Base-by-base conservation (phyloP, 64 coral and sea anemone species). In the Hydrozoanthus tunicans region DNA sequence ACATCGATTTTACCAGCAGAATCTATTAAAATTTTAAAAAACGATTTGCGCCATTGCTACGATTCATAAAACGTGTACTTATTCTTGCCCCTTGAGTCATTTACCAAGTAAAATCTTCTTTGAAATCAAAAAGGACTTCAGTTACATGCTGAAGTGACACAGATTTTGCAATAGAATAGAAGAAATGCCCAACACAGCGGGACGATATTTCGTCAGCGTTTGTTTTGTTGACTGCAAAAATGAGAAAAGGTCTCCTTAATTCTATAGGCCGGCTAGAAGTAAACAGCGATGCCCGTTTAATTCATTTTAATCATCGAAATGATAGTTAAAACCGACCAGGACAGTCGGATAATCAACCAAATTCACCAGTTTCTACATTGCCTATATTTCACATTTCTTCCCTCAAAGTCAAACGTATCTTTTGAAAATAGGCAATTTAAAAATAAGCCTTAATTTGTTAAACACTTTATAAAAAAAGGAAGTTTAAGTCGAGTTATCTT, bases 21-120 rank as follows among this genome's bases (percentile, higher is more conserved):
- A 82, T 63, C 55, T 52, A 85, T 85, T 85, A 85, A 85, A 85
- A 53, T 70, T 85, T 69, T 17, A 14, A 69, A 85, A 85, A 68
- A 58, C 32, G 51, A 85, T 56, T 85, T 64, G 32, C 43, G 32
- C 32, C 32, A 43, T 43, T 54, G 62, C 23, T 17, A 56, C 17
- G 67, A 8, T 85, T 2, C 15, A 6, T 54, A 65, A 53, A 70
- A 55, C 6, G 55, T 13, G 81, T 70, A 85, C 52, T 85, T 83
- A 25, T 65, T 63, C 62, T 51, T 69, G 10, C 81, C 17, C 11
- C 12, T 53, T 13, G 13, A 83, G 65, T 83, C 9, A 32, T 68
- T 17, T 66, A 69, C 61, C 52, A 67, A 54, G 56, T 68, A 14
- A 67, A 67, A 67, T 65, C 60, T 66, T 62, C 32, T 66, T 26